These are phyloP conservation scores for Lomographa bimaculata DNA, from an alignment of 2,888 invertebrate species.

Conservation along the genomic window DNA sequence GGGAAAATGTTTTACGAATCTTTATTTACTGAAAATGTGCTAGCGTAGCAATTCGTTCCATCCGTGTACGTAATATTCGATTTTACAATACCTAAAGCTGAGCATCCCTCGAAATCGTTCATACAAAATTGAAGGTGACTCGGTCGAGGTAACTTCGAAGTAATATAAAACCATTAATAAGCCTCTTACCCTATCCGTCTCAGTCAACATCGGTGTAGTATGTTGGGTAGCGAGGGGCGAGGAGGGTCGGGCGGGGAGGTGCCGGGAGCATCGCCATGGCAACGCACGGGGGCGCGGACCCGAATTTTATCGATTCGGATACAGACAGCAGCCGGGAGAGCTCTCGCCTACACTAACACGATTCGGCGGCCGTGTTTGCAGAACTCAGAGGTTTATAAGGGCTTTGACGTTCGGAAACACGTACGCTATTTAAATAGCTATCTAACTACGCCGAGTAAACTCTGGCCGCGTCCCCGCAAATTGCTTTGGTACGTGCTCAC, in stretches of 20 bases:
- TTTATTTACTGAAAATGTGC: slow-evolving; percentile 32
- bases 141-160: slow-evolving; percentile 55
- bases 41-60: slow-evolving; percentile 3
- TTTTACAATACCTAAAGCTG: no score
- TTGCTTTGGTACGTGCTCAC: slow-evolving; percentile 45
- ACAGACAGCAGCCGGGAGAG: slow-evolving; percentile 78
- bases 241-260: slow-evolving; percentile 43
- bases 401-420: slow-evolving; percentile 73
- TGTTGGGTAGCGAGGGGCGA: slow-evolving; percentile 59
- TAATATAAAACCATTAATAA: slow-evolving; percentile 83
- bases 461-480: slow-evolving; percentile 44
- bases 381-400: slow-evolving; percentile 75
- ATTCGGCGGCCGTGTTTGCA: slow-evolving; percentile 79
- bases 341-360: slow-evolving; percentile 76
- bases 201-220: slow-evolving; percentile 81
- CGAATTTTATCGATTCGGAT: slow-evolving; percentile 82
- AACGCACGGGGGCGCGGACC: slow-evolving; percentile 79
- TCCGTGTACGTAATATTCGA: slow-evolving; percentile 3
- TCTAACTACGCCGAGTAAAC: slow-evolving; percentile 38
- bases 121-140: slow-evolving; percentile 29
- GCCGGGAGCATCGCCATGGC: slow-evolving; percentile 67
- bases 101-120: slow-evolving; percentile 15
- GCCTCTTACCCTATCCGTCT: slow-evolving; percentile 83
- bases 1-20: slow-evolving; percentile 35
- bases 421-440: slow-evolving; percentile 58